A percentile compares a stretch with the other conserved stretches of the same genome.
Evolutionary conservation across 64 coral and sea anemone species (phyloP).

Genomic region (Anthopleura sola): DNA sequence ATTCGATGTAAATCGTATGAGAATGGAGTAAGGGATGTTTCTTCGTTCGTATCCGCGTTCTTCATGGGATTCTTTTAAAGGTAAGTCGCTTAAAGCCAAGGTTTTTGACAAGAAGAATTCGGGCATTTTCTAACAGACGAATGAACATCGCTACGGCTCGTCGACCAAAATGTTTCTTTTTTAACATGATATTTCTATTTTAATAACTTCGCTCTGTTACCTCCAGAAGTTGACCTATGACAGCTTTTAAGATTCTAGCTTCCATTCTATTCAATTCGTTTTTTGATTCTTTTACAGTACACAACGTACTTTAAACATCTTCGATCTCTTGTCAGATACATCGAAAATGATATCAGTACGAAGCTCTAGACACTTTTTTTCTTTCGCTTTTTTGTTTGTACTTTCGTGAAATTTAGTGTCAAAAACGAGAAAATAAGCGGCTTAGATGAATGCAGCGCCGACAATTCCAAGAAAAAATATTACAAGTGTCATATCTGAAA

Average conservation of each 20-base stretch:
- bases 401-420: not conserved
- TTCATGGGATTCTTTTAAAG: not conserved
- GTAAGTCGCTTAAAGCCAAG: not conserved
- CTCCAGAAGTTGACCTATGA: not conserved
- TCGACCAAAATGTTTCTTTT: not conserved
- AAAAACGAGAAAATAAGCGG: not conserved
- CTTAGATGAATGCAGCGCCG: not conserved
- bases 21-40: not conserved
- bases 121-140: not conserved
- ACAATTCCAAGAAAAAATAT: not conserved
- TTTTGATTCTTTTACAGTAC: not conserved
- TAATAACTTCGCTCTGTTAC: not conserved
- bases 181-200: not conserved
- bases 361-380: not conserved
- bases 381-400: not conserved
- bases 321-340: no score
- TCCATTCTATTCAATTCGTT: not conserved
- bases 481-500: not conserved
- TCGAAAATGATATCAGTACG: no score
- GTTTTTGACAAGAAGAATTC: not conserved
- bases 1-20: not conserved
- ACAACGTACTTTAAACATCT: no score
- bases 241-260: not conserved
- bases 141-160: not conserved
- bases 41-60: not conserved